A percentile compares a stretch with the other conserved stretches of the same genome.
Conservation (phyloP, 92 coral and sea anemone species). For the Porites lobata region DNA sequence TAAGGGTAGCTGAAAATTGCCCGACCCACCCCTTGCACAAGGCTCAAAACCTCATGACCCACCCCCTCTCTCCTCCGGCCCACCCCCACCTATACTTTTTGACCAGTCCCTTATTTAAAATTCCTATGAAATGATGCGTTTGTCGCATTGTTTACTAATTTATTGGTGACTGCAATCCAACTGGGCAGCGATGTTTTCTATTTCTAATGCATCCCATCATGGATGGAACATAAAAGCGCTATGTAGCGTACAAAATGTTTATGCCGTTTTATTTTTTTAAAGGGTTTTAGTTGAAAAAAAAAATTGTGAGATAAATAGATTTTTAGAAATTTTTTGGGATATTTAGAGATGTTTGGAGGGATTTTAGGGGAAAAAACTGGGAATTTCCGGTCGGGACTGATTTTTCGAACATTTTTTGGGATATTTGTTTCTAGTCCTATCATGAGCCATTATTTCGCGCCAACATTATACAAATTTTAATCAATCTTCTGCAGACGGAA, state of each 20-base stretch:
- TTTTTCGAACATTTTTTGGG: slow-evolving; percentile 1
- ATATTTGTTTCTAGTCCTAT: not conserved
- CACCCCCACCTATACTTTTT: no score
- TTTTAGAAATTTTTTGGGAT: not conserved
- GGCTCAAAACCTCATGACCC: no score
- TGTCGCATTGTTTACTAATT: not conserved
- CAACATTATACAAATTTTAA: no score
- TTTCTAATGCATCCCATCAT: slow-evolving; percentile 3
- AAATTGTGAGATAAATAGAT: not conserved
- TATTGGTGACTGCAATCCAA: slow-evolving; percentile 21
- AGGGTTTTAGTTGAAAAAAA: not conserved
- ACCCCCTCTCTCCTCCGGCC: no score
- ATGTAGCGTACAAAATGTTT: no score
- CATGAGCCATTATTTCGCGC: no score
- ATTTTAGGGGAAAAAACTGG: not conserved
- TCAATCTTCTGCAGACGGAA: no score
- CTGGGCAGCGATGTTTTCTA: not conserved
- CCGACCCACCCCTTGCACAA: no score
- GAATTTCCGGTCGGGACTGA: not conserved
- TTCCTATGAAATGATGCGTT: slow-evolving; percentile 12
- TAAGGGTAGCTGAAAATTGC: no score
- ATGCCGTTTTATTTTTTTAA: not conserved
- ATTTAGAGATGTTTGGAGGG: not conserved
- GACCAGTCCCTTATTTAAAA: not conserved
- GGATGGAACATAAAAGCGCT: no score